Evolutionary conservation across 1,140 invertebrate genomes (phyloP).

Genomic region (Drosophila trapezifrons): DNA sequence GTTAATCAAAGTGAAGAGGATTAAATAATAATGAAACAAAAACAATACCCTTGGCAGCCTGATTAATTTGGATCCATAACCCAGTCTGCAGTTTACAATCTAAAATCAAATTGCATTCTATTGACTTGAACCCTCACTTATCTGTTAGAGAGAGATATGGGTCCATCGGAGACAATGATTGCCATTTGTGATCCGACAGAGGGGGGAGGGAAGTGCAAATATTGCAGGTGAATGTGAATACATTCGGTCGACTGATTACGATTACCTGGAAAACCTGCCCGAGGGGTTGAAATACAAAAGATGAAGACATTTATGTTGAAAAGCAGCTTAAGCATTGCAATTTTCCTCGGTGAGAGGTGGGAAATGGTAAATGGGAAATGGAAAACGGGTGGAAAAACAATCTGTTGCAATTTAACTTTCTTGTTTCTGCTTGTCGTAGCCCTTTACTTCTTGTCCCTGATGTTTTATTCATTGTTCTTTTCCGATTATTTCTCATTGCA

Average conservation of each 20-base stretch:
- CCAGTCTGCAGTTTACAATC: conserved; percentile 2
- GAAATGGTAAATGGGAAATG: not conserved
- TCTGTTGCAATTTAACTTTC: conserved; percentile 52
- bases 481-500: conserved; percentile 34
- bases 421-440: conserved; percentile 13
- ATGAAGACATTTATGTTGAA: conserved; percentile 37
- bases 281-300: conserved; percentile 20
- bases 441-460: conserved; percentile 17
- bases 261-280: conserved; percentile 16
- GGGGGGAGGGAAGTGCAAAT: conserved; percentile 44
- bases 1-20: conserved; percentile 23
- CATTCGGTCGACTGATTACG: conserved; percentile 57
- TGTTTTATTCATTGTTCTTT: conserved; percentile 48
- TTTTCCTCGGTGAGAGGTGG: conserved; percentile 8
- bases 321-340: conserved; percentile 27
- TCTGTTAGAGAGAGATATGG: conserved; percentile 30
- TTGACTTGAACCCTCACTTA: conserved; percentile 53
- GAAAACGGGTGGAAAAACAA: conserved; percentile 32
- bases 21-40: conserved; percentile 8
- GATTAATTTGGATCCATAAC: conserved; percentile 20
- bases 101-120: conserved; percentile 58
- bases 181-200: conserved; percentile 1
- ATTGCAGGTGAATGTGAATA: conserved; percentile 53
- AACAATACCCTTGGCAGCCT: conserved; percentile 1
- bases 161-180: conserved; percentile 26